These are phyloP conservation scores for Pangasius djambal DNA, from an alignment of 2,797 vertebrate species.

Conservation along the genomic window DNA sequence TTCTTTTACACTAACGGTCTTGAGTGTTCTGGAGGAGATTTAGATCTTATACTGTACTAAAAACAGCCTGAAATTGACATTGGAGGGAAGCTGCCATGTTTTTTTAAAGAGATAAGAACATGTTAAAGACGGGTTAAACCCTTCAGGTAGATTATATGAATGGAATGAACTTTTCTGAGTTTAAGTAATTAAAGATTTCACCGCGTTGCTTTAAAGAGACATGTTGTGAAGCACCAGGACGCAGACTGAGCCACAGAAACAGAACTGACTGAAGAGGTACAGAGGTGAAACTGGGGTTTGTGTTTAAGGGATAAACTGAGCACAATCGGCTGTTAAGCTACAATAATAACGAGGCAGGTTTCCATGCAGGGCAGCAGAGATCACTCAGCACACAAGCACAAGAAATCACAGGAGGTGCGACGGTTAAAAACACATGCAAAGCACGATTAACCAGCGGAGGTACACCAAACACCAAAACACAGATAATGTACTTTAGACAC, in stretches of 20 bases:
- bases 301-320: neutral
- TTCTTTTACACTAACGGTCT: no score
- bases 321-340: neutral
- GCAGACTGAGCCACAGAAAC: neutral
- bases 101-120: no score
- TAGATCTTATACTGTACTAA: no score
- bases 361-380: neutral
- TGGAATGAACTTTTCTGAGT: neutral
- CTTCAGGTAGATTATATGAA: neutral
- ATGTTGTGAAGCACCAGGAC: neutral
- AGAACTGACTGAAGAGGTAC: neutral
- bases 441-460: neutral
- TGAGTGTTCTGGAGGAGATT: no score
- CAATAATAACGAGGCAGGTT: neutral
- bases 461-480: neutral
- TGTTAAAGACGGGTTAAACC: neutral
- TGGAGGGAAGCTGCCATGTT: no score
- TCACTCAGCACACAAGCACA: conserved; percentile 4
- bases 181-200: neutral
- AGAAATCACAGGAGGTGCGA: neutral
- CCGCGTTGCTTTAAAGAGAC: neutral
- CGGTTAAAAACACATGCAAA: conserved; percentile 7
- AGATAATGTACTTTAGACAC: neutral
- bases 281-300: neutral
- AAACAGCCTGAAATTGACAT: no score